A percentile compares a stretch with the other conserved stretches of the same genome.
Evolutionary conservation across 2,797 vertebrate genomes (phyloP).

Genomic region (Heteromormyrus szaboi): DNA sequence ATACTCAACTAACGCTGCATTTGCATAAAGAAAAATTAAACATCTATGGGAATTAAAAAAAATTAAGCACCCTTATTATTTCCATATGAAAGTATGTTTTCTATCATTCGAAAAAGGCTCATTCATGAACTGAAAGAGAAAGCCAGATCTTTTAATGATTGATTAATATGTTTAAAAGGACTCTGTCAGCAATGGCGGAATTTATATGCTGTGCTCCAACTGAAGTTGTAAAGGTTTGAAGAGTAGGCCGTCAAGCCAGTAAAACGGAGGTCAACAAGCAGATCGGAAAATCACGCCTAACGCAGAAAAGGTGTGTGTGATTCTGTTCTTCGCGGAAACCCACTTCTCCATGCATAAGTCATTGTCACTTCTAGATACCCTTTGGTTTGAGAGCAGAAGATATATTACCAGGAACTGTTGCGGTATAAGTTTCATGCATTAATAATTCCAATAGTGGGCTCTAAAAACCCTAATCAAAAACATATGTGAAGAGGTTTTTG

Average conservation of each 20-base stretch:
- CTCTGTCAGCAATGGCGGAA: constrained; percentile 1
- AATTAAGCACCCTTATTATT: background rate
- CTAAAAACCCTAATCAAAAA: constrained; percentile 28
- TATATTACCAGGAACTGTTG: constrained; percentile 27
- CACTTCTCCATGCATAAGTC: background rate
- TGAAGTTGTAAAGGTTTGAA: background rate
- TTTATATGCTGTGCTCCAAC: background rate
- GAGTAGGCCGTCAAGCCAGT: constrained; percentile 5
- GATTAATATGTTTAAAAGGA: constrained; percentile 21
- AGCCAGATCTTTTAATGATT: constrained; percentile 1
- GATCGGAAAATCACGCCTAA: background rate
- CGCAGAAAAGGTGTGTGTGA: background rate
- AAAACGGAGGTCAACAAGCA: constrained; percentile 12
- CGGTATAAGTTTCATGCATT: constrained; percentile 22
- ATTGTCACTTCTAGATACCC: background rate
- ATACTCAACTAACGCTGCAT: background rate
- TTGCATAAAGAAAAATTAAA: background rate
- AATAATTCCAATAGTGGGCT: background rate
- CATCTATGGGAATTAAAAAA: too few species aligned
- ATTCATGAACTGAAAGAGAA: constrained; percentile 5
- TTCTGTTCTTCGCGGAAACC: background rate
- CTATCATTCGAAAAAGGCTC: constrained; percentile 9
- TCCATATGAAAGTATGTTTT: constrained; percentile 13
- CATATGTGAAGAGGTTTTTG: constrained; percentile 36
- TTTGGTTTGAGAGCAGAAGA: constrained; percentile 15